A percentile compares a stretch with the other conserved stretches of the same genome.
Conservation (phyloP, 2,888 invertebrate species). For the Capitulum mitella region DNA sequence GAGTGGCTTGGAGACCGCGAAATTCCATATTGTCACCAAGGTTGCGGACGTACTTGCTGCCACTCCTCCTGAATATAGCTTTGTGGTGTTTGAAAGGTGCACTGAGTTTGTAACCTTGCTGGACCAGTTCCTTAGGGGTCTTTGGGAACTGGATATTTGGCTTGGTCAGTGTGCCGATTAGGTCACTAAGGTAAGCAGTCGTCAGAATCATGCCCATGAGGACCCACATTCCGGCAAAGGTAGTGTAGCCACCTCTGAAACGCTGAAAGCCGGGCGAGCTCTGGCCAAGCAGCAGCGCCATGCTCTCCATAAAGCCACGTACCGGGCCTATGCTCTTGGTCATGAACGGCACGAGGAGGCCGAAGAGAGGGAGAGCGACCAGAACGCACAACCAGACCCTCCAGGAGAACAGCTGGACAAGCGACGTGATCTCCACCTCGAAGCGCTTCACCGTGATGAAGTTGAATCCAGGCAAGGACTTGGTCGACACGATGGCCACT, state of each 20-base stretch:
- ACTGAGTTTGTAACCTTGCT: neutral
- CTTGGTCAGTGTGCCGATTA: neutral
- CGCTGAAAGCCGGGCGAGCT: neutral
- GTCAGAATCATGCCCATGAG: constrained; percentile 1
- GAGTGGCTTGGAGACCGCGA: neutral
- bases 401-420: neutral
- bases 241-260: neutral
- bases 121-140: neutral
- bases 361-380: neutral
- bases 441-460: neutral
- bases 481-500: neutral
- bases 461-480: neutral
- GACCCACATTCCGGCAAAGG: neutral
- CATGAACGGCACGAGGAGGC: neutral
- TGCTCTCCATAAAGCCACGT: neutral
- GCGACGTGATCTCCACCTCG: neutral
- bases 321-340: neutral
- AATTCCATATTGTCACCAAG: neutral
- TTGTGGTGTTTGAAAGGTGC: neutral
- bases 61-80: neutral
- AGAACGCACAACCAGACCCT: neutral
- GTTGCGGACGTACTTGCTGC: neutral
- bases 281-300: neutral
- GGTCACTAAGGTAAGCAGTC: neutral
- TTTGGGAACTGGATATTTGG: neutral